phyloP scores from a whole-genome alignment of 1,140 invertebrate genomes.

The Drosophila simulans region DNA sequence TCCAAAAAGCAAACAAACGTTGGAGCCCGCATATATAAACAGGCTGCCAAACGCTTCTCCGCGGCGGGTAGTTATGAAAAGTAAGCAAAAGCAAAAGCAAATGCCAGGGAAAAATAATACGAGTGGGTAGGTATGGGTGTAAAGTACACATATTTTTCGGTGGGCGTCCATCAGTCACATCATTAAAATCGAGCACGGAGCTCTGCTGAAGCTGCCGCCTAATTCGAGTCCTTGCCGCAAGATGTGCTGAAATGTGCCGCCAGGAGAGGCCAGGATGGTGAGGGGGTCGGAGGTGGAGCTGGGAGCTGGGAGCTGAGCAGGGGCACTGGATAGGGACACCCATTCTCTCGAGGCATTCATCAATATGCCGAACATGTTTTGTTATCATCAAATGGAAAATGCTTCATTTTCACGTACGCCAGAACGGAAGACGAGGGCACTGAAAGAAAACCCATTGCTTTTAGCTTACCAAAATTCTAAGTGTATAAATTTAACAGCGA shows the following conservation, averaged over 20 bases:
- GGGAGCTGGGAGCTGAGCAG: no score
- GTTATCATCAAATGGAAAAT: conserved; percentile 81
- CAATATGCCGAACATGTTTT: conserved; percentile 82
- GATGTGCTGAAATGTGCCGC: conserved; percentile 40
- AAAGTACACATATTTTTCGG: conserved; percentile 48
- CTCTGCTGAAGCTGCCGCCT: conserved; percentile 45
- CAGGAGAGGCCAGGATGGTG: neutral
- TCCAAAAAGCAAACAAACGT: conserved; percentile 78
- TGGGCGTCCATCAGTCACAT: conserved; percentile 70
- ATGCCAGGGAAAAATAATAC: conserved; percentile 14
- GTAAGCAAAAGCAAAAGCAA: conserved; percentile 32
- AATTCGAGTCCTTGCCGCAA: conserved; percentile 78
- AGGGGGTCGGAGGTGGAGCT: no score
- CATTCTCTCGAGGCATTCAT: conserved; percentile 78
- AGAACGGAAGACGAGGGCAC: conserved; percentile 19
- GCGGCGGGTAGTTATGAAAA: conserved; percentile 31
- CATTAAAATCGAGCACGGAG: conserved; percentile 71
- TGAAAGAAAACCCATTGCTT: neutral
- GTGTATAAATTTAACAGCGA: no score
- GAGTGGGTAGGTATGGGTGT: neutral
- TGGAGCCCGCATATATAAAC: conserved; percentile 73
- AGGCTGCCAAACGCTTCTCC: conserved; percentile 18
- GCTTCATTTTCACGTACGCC: conserved; percentile 79
- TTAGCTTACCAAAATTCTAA: no score
- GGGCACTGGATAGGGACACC: conserved; percentile 43